Conservation (phyloP, 37 sponge, comb jelly and placozoan species). For the Haliclona indistincta region DNA sequence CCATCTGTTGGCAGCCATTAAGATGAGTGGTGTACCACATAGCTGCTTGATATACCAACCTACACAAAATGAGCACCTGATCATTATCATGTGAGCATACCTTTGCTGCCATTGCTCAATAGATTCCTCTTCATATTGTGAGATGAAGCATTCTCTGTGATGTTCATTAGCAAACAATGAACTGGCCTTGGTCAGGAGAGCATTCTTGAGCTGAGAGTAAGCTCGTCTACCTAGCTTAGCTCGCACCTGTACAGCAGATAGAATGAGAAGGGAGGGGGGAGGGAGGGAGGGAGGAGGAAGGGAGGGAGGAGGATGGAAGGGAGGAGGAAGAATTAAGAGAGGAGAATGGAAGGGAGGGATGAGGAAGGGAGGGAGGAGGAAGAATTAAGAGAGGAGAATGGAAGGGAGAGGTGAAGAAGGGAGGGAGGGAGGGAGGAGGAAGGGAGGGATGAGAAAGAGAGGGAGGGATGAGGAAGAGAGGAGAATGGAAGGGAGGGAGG, state of each 20-base stretch:
- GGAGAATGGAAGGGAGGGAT: no score
- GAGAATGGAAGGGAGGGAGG: no score
- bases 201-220: no score
- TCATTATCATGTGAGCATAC: conserved; percentile 1
- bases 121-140: conserved; percentile 17
- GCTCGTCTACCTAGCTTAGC: conserved; percentile 19
- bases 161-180: conserved; percentile 69
- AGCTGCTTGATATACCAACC: conserved; percentile 18
- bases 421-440: background rate
- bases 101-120: conserved; percentile 47
- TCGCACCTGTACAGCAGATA: conserved; percentile 7
- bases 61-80: conserved; percentile 1
- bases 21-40: conserved; percentile 67
- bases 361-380: no score
- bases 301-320: background rate
- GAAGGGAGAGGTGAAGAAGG: background rate
- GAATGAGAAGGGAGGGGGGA: background rate
- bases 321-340: background rate
- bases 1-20: background rate
- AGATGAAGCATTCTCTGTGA: conserved; percentile 34
- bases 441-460: background rate
- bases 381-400: no score
- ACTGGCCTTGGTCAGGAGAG: conserved; percentile 28
- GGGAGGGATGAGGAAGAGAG: no score
- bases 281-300: background rate